These are phyloP conservation scores for Invenusta paracnida DNA, from an alignment of 2,888 invertebrate genomes.

Conservation along the genomic window DNA sequence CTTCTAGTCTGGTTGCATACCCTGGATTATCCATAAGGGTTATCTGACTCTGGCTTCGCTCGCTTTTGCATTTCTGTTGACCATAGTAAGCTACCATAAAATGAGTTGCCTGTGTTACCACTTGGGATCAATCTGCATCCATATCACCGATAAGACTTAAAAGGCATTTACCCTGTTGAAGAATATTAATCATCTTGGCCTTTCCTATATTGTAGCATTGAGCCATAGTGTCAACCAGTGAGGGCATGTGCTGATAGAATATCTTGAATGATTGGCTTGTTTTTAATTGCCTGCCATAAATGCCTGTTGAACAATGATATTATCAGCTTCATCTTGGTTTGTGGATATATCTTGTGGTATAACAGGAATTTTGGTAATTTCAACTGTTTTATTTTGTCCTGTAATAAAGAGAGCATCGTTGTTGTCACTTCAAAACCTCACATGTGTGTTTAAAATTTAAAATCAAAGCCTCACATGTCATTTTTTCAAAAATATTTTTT, in stretches of 20 bases:
- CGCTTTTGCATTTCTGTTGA: not conserved
- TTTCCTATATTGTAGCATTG: not conserved
- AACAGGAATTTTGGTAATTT: slow-evolving; percentile 16
- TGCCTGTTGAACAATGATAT: slow-evolving; percentile 46
- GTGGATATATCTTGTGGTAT: slow-evolving; percentile 42
- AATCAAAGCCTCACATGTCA: too few relatives aligned
- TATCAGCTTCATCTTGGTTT: slow-evolving; percentile 47
- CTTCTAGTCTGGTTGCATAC: not conserved
- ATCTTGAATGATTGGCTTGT: slow-evolving; percentile 14
- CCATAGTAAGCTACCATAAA: slow-evolving; percentile 28
- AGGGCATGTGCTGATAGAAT: slow-evolving; percentile 20
- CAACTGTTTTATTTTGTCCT: slow-evolving; percentile 14
- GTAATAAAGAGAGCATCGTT: slow-evolving; percentile 36
- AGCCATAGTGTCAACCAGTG: slow-evolving; percentile 13
- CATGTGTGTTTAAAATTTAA: too few relatives aligned
- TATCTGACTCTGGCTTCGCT: not conserved
- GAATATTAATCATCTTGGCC: not conserved
- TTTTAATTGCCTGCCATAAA: not conserved
- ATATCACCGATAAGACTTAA: not conserved
- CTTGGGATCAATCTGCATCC: not conserved
- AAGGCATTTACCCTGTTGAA: not conserved
- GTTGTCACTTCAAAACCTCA: too few relatives aligned
- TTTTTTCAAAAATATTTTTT: too few relatives aligned
- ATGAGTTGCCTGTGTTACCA: not conserved
- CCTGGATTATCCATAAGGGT: not conserved